Evolutionary conservation across 2,797 vertebrate genomes (phyloP), one percentile per base, ranked within the genome.

Genomic region (Malacoraja senta): DNA sequence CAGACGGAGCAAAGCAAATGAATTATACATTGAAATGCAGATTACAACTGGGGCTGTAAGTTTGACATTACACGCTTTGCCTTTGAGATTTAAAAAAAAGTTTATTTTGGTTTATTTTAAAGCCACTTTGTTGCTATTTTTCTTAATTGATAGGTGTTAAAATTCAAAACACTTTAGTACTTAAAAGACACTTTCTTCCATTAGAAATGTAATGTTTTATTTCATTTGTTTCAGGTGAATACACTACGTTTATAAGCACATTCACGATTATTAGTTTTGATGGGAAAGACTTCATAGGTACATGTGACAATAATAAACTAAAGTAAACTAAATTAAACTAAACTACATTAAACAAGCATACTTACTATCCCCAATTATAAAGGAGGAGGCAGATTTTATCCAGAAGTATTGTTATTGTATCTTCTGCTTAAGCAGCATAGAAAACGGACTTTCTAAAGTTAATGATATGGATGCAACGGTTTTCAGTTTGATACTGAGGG

Each of bases 11-110:
- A 86, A 68, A 84, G 38, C n/a, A 86, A 93, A 93, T 93, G 68
- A 93, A 93, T 93, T 83, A 93, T 79, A 81, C 93, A 93, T 93
- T 81, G 63, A 78, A 93, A 81, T 78, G 38, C 76, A 80, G 93
- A 80, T 93, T 93, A 91, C 71, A 92, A 38, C 90, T 63, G 58
- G 53, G 63, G 76, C n/a, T 65, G 32, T 32, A 80, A 68, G 81
- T 80, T 63, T 93, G 32, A 80, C 93, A 93, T 77, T 26, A 74
- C 76, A 93, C 26, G 24, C 93, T 86, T 53, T 74, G 74, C 81
- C 63, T 88, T 26, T 81, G 19, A 17, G 92, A 77, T 76, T 76
- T 92, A 65, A 58, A 53, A n/a, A n/a, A 72, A n/a, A 44, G 8
- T 21, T 10, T 58, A 10, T 53, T 35, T 92, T 74, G 71, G 38